Base-by-base conservation (phyloP, 2,797 vertebrate genomes). In the Adelosebastes latens region DNA sequence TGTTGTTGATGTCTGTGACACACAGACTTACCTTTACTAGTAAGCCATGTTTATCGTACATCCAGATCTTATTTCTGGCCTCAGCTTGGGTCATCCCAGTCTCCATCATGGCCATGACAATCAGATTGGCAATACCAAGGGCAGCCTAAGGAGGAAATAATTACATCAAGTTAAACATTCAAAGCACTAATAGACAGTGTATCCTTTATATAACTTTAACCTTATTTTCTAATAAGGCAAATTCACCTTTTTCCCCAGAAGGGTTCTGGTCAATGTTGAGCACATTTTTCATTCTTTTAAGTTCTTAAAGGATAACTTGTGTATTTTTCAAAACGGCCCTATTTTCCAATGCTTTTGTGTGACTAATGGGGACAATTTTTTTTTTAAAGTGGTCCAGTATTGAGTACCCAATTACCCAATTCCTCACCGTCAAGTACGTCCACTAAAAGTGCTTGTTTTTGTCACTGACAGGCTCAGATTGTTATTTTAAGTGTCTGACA, bases 71-170 rank as follows among this genome's bases (percentile, higher is more conserved):
- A 32, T 93, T 71, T 46, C 87, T 94, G 62, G 98, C 98, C 4
- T 97, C 97, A 39, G 96, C 91, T 4, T 95, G 93, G 34, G 96
- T 94, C 77, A 97, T 82, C 0, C 98, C 98, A 0, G 13, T 77
- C 80, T 99, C 98, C 93, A 96, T 91, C 98, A 99, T 98, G 0
- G 98, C 96, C 98, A 99, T 98, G 5, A 98, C 97, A 12, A 99
- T 99, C 62, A 99, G 96, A 92, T 97, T 98, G 2, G 98, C 98
- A 36, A 99, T 99, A 18, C 98, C 98, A 81, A 99, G 96, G 59
- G 98, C 98, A 1, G 98, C 98, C 98, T 99, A 73, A 9, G 18
- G 66, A 80, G 55, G 72, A 24, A 73, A 70, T 49, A 49, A 70
- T 2, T 2, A 2, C 3, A 42, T 64, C 5, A 60, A 39, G 6